Conservation (phyloP, 2,888 invertebrate genomes). For the Acronicta leporina region DNA sequence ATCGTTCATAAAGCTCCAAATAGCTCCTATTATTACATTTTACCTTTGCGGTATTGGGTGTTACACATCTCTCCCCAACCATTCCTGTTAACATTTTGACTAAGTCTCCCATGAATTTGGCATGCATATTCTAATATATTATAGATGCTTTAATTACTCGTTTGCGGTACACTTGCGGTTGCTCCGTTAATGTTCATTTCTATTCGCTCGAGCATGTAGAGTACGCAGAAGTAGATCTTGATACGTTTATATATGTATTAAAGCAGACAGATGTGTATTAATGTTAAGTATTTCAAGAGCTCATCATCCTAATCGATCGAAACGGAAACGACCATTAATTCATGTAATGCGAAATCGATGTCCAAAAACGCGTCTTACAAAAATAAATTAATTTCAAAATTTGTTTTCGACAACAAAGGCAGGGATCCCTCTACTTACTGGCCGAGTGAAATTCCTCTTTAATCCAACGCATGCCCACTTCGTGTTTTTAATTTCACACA, state of each 20-base stretch:
- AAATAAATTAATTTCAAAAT: constrained; percentile 80
- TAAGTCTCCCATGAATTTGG: constrained; percentile 82
- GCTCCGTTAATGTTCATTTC: constrained; percentile 72
- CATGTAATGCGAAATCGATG: constrained; percentile 75
- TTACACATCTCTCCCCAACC: constrained; percentile 80
- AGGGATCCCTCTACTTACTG: constrained; percentile 74
- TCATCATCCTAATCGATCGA: constrained; percentile 52
- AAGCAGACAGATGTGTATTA: constrained; percentile 44
- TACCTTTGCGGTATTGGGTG: constrained; percentile 87
- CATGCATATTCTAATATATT: constrained; percentile 86
- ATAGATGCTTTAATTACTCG: constrained; percentile 86
- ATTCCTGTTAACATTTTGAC: constrained; percentile 78
- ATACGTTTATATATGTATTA: constrained; percentile 21
- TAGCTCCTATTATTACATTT: constrained; percentile 86
- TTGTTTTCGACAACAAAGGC: constrained; percentile 76
- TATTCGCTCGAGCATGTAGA: constrained; percentile 56
- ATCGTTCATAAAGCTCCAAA: constrained; percentile 88
- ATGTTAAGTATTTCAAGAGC: constrained; percentile 47
- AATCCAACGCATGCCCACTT: constrained; percentile 85
- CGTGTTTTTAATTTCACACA: constrained; percentile 88
- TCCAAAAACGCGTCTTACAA: constrained; percentile 64
- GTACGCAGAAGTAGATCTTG: constrained; percentile 23
- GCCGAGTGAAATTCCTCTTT: constrained; percentile 83
- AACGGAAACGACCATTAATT: constrained; percentile 66
- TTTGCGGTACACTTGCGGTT: constrained; percentile 82